These are phyloP conservation scores for Sesia apiformis DNA, from an alignment of 2,888 invertebrate species.

Conservation along the genomic window DNA sequence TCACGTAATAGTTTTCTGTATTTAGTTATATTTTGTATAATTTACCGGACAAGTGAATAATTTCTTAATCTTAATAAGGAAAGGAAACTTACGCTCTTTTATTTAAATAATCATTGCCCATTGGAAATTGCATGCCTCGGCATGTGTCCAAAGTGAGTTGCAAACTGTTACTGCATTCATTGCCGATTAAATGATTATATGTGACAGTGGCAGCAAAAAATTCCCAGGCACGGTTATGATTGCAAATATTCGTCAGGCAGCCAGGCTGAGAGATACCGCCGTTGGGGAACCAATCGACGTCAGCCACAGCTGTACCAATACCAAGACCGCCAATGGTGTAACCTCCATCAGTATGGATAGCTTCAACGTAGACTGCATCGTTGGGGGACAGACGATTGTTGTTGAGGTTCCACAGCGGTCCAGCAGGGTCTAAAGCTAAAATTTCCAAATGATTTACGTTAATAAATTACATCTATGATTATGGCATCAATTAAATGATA, in stretches of 20 bases:
- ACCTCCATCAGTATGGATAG: conserved; percentile 16
- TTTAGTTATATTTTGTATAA: too few species aligned
- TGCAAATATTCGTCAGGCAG: conserved; percentile 29
- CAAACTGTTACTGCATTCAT: conserved; percentile 17
- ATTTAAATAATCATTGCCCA: conserved; percentile 35
- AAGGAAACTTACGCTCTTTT: conserved; percentile 30
- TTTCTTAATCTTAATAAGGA: background rate
- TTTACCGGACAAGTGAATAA: too few species aligned
- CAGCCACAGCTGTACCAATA: conserved; percentile 60
- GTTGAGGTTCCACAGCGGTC: conserved; percentile 38
- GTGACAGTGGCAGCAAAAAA: conserved; percentile 31
- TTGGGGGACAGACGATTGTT: conserved; percentile 5
- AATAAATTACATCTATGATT: too few species aligned
- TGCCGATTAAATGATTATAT: conserved; percentile 30
- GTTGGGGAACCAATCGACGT: conserved; percentile 76
- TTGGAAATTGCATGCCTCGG: conserved; percentile 17
- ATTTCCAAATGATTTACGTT: background rate
- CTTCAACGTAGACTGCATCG: conserved; percentile 22
- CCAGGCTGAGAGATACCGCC: conserved; percentile 50
- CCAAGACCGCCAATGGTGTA: conserved; percentile 55
- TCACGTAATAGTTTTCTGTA: too few species aligned
- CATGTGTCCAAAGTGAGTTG: conserved; percentile 30
- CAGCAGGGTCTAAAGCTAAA: conserved; percentile 53
- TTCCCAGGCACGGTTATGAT: conserved; percentile 38
- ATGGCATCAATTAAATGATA: too few species aligned